Evolutionary conservation across 2,797 vertebrate genomes (phyloP).

Genomic region (Cyclura pinguis): DNA sequence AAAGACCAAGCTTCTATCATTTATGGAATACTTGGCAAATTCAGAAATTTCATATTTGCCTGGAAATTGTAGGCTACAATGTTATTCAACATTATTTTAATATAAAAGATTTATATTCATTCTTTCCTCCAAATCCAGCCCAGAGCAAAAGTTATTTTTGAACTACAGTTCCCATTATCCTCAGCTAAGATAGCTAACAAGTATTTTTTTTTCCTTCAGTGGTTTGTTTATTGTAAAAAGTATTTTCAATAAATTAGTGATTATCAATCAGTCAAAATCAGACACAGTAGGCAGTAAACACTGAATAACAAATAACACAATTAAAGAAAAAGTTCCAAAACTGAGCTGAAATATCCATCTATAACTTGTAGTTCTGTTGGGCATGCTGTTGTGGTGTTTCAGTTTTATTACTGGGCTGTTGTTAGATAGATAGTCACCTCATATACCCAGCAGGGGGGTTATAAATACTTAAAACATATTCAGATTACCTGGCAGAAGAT

Average conservation of each 20-base stretch:
- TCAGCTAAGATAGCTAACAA: not conserved
- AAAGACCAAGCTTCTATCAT: not conserved
- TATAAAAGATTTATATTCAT: not conserved
- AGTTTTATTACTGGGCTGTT: slow-evolving; percentile 79
- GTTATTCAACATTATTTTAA: not conserved
- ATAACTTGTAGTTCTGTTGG: slow-evolving; percentile 81
- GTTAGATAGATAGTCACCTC: slow-evolving; percentile 90
- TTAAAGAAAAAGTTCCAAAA: slow-evolving; percentile 27
- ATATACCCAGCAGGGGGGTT: slow-evolving; percentile 86
- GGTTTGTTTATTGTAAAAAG: too few species aligned
- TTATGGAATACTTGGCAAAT: not conserved
- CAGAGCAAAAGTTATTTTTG: not conserved
- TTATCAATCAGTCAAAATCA: too few species aligned
- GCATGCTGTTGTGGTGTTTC: slow-evolving; percentile 78
- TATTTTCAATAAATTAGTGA: too few species aligned
- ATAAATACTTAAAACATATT: slow-evolving; percentile 85
- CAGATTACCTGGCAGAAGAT: slow-evolving; percentile 80
- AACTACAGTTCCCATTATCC: not conserved
- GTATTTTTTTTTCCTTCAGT: too few species aligned
- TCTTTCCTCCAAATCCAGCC: not conserved
- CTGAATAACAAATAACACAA: not conserved
- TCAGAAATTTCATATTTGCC: not conserved
- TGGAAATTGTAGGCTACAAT: not conserved
- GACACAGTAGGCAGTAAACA: not conserved
- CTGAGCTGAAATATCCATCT: slow-evolving; percentile 64